phyloP scores from a whole-genome alignment of 2,888 invertebrate genomes.

The Acrobasis repandana region DNA sequence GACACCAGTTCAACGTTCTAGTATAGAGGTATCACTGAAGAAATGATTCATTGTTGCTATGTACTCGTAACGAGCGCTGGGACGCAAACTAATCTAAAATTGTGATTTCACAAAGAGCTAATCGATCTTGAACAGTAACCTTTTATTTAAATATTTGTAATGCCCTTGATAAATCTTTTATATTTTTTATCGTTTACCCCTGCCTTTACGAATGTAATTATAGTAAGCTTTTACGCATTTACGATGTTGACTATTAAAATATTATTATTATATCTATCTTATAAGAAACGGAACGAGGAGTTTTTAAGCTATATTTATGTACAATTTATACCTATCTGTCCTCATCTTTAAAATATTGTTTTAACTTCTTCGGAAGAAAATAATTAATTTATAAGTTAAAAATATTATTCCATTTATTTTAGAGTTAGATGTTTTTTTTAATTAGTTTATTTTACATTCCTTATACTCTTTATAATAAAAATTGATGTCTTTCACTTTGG shows the following conservation, averaged over 20 bases:
- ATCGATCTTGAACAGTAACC: constrained; percentile 47
- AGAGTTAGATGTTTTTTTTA: constrained; percentile 15
- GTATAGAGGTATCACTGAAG: constrained; percentile 55
- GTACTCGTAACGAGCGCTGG: constrained; percentile 16
- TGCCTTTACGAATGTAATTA: constrained; percentile 62
- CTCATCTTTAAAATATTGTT: neutral
- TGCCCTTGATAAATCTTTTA: constrained; percentile 53
- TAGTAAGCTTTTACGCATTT: constrained; percentile 78
- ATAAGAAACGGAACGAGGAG: constrained; percentile 50
- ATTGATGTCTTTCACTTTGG: neutral
- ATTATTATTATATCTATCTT: constrained; percentile 61
- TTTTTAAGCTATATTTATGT: constrained; percentile 40
- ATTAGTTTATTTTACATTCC: neutral
- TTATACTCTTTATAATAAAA: constrained; percentile 2
- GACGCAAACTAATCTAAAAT: constrained; percentile 26
- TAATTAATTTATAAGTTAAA: constrained; percentile 16
- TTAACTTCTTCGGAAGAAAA: neutral
- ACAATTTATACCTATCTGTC: constrained; percentile 34
- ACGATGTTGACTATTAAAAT: constrained; percentile 80
- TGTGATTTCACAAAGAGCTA: constrained; percentile 49
- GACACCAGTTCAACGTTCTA: constrained; percentile 39
- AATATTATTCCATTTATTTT: constrained; percentile 21
- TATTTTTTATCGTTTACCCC: constrained; percentile 77
- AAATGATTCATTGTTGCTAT: constrained; percentile 40
- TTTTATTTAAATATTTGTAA: constrained; percentile 49